Evolutionary conservation across 2,888 invertebrate genomes (phyloP), one percentile per base, ranked within the genome.

Genomic region (Coronaproctus castanopsis): DNA sequence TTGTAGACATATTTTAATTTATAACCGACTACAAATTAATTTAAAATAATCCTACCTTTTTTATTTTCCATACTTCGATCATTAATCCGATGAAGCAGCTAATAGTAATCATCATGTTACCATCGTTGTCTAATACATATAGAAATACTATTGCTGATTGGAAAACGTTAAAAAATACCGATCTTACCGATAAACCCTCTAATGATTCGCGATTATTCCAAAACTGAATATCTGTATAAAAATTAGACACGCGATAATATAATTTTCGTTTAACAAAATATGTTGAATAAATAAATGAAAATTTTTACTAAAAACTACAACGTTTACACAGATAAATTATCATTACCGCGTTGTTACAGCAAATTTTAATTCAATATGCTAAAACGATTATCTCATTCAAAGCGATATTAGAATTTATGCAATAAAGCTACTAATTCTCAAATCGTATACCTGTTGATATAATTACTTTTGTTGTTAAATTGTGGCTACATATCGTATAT

Each of bases 51-150:
- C 62, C 56, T 61, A 80, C 79, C 77, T 99, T 99, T 70, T 93
- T 88, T 60, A 99, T 96, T 74, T 99, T 99, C 98, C 98, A 99
- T 63, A 96, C 76, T 74, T 99, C 98, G 69, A 99, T 99, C 60
- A 87, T 79, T 23, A 99, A 77, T 1, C 98, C 95, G 62, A 97
- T 81, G 67, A 89, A 87, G 69, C 98, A 95, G 64, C 92, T 92
- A 66, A 97, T 83, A 66, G 87, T 80, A 56, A 99, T 89, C 70
- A 98, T 83, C 53, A 91, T 87, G 74, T 97, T 99, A 2, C 98
- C 95, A 71, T 99, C 98, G 73, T 98, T 97, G 72, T 99, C 98
- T 62, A 97, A 74, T 1, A 99, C 96, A 72, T 98, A 99, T 1
- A 99, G 77, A 5, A 96, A 74, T 0, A 99, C 96, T 57, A 99